A percentile compares a stretch with the other conserved stretches of the same genome.
phyloP scores from a whole-genome alignment of 2,888 invertebrate species.

The Serripes groenlandicus region DNA sequence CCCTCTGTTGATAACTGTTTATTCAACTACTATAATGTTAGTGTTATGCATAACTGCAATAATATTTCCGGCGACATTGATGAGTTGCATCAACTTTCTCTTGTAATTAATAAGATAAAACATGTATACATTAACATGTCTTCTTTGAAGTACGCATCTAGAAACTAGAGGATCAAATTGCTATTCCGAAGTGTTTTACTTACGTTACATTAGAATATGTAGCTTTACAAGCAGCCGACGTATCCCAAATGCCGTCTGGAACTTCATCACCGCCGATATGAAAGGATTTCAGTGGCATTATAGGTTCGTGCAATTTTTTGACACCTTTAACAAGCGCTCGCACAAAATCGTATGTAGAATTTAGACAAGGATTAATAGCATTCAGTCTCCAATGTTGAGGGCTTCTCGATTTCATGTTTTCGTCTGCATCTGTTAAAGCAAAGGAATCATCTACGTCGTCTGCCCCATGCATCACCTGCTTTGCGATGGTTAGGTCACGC shows the following conservation, averaged over 20 bases:
- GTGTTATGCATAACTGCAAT: too few relatives aligned
- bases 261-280: constrained; percentile 75
- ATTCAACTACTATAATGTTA: too few relatives aligned
- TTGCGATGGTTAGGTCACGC: constrained; percentile 33
- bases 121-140: too few relatives aligned
- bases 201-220: constrained; percentile 5
- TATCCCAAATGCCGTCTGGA: constrained; percentile 67
- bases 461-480: constrained; percentile 25
- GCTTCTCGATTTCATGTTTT: constrained; percentile 60
- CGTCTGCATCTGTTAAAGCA: constrained; percentile 56
- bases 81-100: too few relatives aligned
- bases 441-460: constrained; percentile 41
- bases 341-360: constrained; percentile 66
- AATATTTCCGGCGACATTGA: too few relatives aligned
- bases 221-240: constrained; percentile 64
- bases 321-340: not conserved
- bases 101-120: too few relatives aligned
- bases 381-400: constrained; percentile 73
- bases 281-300: constrained; percentile 49
- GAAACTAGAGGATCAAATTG: too few relatives aligned
- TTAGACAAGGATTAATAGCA: constrained; percentile 75
- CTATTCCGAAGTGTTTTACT: not conserved
- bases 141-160: too few relatives aligned
- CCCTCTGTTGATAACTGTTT: too few relatives aligned
- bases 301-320: not conserved